Percentiles rank a stretch among this genome's conserved stretches.
phyloP scores from a whole-genome alignment of 2,113 vertebrate species.

The Bambusicola thoracicus region DNA sequence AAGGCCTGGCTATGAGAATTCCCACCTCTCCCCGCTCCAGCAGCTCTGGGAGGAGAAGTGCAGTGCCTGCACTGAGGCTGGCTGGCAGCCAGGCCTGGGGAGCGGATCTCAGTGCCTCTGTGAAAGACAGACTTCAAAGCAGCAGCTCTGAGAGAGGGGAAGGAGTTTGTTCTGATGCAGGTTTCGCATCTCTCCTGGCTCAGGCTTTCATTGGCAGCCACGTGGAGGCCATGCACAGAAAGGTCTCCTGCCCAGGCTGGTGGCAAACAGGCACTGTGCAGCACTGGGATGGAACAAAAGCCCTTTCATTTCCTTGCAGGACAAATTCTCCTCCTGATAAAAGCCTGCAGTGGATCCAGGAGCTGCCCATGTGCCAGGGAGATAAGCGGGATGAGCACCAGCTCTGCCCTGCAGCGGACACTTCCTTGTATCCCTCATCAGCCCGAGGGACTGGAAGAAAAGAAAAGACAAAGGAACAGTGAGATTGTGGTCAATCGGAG shows the following conservation, averaged over 20 bases:
- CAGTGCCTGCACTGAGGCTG: accelerated
- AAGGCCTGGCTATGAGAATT: background rate
- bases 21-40: background rate
- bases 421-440: background rate
- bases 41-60: background rate
- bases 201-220: background rate
- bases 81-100: background rate
- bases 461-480: background rate
- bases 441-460: background rate
- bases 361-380: background rate
- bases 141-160: background rate
- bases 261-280: background rate
- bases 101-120: background rate
- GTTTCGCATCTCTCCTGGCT: background rate
- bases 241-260: background rate
- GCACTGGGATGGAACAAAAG: slow-evolving; percentile 12
- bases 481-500: background rate
- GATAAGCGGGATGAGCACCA: background rate
- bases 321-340: background rate
- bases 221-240: background rate
- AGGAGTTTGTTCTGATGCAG: background rate
- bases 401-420: background rate
- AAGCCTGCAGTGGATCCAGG: background rate
- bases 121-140: background rate
- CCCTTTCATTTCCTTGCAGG: background rate